Evolutionary conservation across 2,888 invertebrate genomes (phyloP), one percentile per base, ranked within the genome.

Genomic region (Drosophila subsilvestris): DNA sequence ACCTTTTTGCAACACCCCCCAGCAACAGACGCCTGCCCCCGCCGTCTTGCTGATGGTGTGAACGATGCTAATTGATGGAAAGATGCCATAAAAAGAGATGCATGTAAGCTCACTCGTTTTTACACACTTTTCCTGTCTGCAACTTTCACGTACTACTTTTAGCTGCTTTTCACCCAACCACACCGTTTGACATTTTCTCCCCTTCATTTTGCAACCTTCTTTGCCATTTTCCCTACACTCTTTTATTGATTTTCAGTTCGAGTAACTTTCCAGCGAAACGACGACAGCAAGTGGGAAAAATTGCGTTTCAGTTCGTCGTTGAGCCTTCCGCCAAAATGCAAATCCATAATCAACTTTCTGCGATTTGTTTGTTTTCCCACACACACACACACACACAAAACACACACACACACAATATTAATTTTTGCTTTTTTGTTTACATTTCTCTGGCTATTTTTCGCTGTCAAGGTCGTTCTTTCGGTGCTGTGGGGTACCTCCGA

Each of bases 401-500:
- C 68, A 10, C n/a, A 42, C 14, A 20, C 17, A 47, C 48, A 54
- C 43, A 63, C 49, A 72, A 80, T 80, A 78, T 74, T 55, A 66
- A 55, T 63, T 66, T 66, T 65, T 22, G 10, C 37, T 61, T 27
- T 22, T 56, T 37, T 37, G 57, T 59, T 51, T n/a, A 20, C 25
- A 62, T 65, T 37, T 59, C 32, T 43, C 48, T 49, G 59, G 61
- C 69, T 57, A 57, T 58, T 66, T 72, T 85, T 78, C 69, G 75
- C 76, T 76, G 82, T 75, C 86, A 82, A 83, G 83, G 83, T 86
- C 83, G 83, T 82, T 76, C 65, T 66, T 73, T 45, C 56, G 51
- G 56, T 59, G 44, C 59, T 20, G 20, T 20, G 20, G 59, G 47
- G 56, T 59, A 45, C 59, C 57, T 59, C 9, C 29, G 44, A 22